Evolutionary conservation across 2,888 invertebrate species (phyloP), one percentile per base, ranked within the genome.

Genomic region (Ectropis crepuscularia): DNA sequence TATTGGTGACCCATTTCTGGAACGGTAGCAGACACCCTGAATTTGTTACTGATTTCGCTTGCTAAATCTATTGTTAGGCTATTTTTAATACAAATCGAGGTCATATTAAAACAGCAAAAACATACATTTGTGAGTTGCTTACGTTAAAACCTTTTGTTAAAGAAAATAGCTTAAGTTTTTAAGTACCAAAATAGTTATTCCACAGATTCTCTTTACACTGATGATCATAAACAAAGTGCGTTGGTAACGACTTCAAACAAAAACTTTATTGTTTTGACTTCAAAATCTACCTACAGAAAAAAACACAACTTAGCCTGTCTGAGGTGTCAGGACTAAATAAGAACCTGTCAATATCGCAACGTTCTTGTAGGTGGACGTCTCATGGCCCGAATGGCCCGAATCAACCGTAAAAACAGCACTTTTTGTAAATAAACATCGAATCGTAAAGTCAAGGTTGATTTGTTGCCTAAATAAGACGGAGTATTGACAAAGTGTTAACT

Each of bases 401-500:
- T 45, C 61, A 53, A 49, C 55, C 59, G 63, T 62, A 62, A 65
- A 65, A 65, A 43, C 28, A 54, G 65, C 42, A 55, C 55, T 67
- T 46, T 61, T 62, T 6, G 60, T 67, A 72, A 70, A 65, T 57
- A 65, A 67, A 66, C 55, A 61, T 49, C 57, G 51, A 66, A 71
- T 50, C 53, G 64, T 69, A 65, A 68, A 71, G 69, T 74, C 74
- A 76, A 76, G 76, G 74, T 70, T 73, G 68, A 62, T 69, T 71
- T 67, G 68, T 64, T 67, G 51, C 63, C 50, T 61, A 63, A 70
- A 68, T 55, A 59, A 42, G 58, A 57, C 55, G 41, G 51, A 63
- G 54, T 55, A 49, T 63, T 65, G 62, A 53, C 59, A 47, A 69
- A 72, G 69, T 70, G 73, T 72, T 75, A 71, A 75, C 73, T 75